Percentiles rank a stretch among this genome's conserved stretches.
Conservation (phyloP, 2,797 vertebrate species). For the Helicolenus hilgendorfi region DNA sequence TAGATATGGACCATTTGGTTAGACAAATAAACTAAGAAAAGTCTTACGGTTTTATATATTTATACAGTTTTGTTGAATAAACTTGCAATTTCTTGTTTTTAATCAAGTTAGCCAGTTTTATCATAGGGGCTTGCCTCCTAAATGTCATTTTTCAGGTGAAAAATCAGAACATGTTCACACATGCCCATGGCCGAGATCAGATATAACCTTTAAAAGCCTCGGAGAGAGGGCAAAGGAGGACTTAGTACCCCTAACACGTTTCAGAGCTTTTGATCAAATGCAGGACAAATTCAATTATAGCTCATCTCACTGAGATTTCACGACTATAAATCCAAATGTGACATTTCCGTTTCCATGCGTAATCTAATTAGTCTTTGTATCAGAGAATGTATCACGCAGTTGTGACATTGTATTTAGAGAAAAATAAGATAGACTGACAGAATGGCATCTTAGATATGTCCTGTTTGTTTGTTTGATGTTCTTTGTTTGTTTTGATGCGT, state of each 20-base stretch:
- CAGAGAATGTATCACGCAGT: too few species aligned
- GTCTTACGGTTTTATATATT: too few species aligned
- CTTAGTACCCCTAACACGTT: background rate
- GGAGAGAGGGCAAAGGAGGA: background rate
- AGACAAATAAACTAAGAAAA: too few species aligned
- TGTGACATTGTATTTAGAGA: background rate
- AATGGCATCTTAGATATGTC: background rate
- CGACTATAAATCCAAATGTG: background rate
- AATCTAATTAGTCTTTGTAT: too few species aligned
- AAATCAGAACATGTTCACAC: background rate
- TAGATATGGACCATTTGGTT: background rate
- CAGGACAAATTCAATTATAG: too few species aligned
- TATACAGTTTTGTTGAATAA: background rate
- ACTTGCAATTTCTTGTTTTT: background rate
- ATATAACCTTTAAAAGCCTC: background rate
- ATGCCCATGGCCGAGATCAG: background rate
- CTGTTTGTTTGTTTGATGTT: background rate
- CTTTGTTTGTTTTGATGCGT: too few species aligned
- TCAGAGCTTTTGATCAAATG: background rate
- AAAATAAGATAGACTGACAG: background rate
- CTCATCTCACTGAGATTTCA: too few species aligned
- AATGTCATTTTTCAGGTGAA: background rate
- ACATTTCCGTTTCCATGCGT: background rate
- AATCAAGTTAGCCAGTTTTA: background rate
- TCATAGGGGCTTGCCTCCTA: background rate